Evolutionary conservation across 2,113 vertebrate genomes (phyloP).

Genomic region (Carollia perspicillata): DNA sequence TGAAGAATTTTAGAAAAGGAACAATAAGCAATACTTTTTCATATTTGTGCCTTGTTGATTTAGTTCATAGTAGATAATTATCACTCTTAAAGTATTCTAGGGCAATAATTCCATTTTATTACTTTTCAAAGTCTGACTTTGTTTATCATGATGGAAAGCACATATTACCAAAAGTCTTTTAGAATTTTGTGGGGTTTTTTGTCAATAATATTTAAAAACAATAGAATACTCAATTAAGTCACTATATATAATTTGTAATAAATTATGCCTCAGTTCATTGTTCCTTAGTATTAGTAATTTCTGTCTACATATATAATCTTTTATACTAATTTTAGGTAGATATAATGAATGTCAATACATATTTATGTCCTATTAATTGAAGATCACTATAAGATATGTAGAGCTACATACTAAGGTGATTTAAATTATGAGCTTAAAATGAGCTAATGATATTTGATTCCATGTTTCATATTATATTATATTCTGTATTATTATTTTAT

Average conservation of each 20-base stretch:
- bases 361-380: background rate
- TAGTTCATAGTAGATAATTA: background rate
- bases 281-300: background rate
- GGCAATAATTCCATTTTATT: background rate
- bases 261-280: background rate
- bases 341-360: conserved; percentile 18
- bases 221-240: background rate
- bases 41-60: background rate
- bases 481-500: background rate
- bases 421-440: background rate
- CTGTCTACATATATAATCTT: background rate
- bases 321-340: background rate
- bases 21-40: background rate
- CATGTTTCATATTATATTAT: background rate
- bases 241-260: background rate
- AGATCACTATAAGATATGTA: background rate
- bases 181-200: background rate
- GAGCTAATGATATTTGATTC: background rate
- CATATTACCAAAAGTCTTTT: background rate
- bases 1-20: background rate
- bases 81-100: background rate
- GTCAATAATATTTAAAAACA: background rate
- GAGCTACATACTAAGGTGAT: background rate
- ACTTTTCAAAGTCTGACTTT: background rate
- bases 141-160: background rate